phyloP scores from a whole-genome alignment of 2,888 invertebrate species.

The Microctonus aethiopoides region DNA sequence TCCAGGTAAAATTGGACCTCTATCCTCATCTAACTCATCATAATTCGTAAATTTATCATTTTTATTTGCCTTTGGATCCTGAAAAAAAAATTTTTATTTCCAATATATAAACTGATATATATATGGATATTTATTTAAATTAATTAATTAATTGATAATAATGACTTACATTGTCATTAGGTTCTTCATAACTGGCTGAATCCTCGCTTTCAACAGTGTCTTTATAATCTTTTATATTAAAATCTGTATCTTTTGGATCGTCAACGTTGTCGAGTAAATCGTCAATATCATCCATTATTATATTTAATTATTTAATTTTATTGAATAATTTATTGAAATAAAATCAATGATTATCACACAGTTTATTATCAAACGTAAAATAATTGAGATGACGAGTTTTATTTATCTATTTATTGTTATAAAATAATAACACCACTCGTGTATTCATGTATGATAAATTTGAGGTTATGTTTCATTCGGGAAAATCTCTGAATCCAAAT shows the following conservation, averaged over 20 bases:
- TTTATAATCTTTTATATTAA: constrained; percentile 51
- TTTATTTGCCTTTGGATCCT: neutral
- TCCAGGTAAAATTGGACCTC: constrained; percentile 52
- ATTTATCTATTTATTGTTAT: neutral
- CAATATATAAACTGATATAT: neutral
- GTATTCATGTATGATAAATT: no score
- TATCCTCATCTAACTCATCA: constrained; percentile 12
- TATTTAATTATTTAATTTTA: neutral
- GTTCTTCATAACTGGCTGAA: constrained; percentile 42
- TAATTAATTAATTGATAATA: no score
- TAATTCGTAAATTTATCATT: neutral
- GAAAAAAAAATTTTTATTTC: neutral
- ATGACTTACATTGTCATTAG: constrained; percentile 37
- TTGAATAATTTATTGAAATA: neutral
- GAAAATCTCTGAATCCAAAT: no score
- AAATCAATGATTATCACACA: neutral
- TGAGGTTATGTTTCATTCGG: no score
- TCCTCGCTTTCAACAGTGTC: constrained; percentile 57
- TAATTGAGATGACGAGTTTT: neutral
- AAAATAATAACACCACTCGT: neutral
- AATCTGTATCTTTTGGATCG: constrained; percentile 50
- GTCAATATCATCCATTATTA: constrained; percentile 41
- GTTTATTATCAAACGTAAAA: neutral
- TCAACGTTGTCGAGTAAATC: constrained; percentile 43
- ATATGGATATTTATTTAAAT: no score